Base-by-base conservation (phyloP, 1,140 invertebrate genomes). In the Argopecten irradians region DNA sequence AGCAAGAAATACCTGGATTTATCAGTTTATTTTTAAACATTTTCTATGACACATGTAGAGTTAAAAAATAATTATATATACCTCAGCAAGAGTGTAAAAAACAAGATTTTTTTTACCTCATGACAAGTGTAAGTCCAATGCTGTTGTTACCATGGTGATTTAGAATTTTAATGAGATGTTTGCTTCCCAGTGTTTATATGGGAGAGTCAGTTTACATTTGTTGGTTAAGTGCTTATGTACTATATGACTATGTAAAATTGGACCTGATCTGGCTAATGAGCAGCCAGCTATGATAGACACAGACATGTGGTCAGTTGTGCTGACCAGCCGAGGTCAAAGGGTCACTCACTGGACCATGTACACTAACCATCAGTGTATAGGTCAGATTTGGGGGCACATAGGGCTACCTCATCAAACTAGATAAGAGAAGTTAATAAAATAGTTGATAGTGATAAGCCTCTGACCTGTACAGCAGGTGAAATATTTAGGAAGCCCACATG, bases 401-500 rank as follows among this genome's bases (percentile, higher is more conserved):
- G 55, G 55, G n/a, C 55, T 71, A 71, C 55, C 55, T 71, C 55
- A 71, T 71, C 55, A 71, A 71, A 71, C 55, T n/a, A 71, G 55
- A 71, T 71, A 71, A 71, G 55, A 46, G 43, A 19, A 71, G 55
- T 71, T 71, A 71, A 71, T 71, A 71, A 71, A 71, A 71, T 71
- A 71, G 55, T 71, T 71, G n/a, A 71, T 71, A 28, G 55, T n/a
- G 55, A 71, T 71, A 71, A 71, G 1, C n/a, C 8, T 28, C 2
- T 71, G 55, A 71, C 55, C 55, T 71, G 1, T 28, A 28, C 5
- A 71, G 0, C 55, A 71, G 55, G 55, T 71, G 22, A 46, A 19
- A n/a, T 71, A 28, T n/a, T 71, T 71, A 28, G 1, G 55, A 71
- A 5, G 22, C 28, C 55, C 43, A 19, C 43, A 55, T 19, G 43